Base-by-base conservation (phyloP, 2,113 vertebrate species). In the Edolisoma coerulescens region DNA sequence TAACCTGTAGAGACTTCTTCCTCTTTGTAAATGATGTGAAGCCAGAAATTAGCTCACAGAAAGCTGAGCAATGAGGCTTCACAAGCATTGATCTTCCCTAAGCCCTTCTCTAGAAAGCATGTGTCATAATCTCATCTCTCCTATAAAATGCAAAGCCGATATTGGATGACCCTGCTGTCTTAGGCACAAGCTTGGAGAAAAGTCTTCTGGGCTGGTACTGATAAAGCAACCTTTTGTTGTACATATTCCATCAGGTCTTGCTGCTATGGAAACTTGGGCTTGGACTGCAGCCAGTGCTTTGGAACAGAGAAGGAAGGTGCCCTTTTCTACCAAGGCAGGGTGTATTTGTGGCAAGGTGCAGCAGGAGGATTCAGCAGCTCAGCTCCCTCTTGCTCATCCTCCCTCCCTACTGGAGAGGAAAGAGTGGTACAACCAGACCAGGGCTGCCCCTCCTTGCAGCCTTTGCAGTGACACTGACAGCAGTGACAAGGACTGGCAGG, bases 141-240 rank as follows among this genome's bases (percentile, higher is more conserved):
- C 69, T 49, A 22, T 74, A 10, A 87, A 87, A 87, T 63, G 59
- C 63, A 73, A 39, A 94, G 75, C 78, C 2, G 18, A 11, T 91
- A 49, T 3, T 89, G 65, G 39, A 45, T 47, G 50, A 42, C 44
- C 53, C 61, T 78, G 49, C 52, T 89, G 9, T 91, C 67, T 65
- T 71, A 56, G 65, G 89, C 52, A 78, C 27, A 50, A 42, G 44
- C 64, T 87, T 71, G 77, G 69, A 73, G 81, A 86, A 88, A 90
- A 76, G 41, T 81, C 26, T 33, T 85, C 89, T 91, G 87, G 56
- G 16, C 64, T n/a, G 27, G 30, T 87, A 74, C 84, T 67, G 91
- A 94, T 96, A 93, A 93, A 95, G 11, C 80, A 71, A 10, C 63
- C 81, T 93, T 86, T 84, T 95, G 70, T 95, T 91, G 45, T 50